These are phyloP conservation scores for Mesaphorura yosii DNA, from an alignment of 1,140 invertebrate species.

Conservation along the genomic window DNA sequence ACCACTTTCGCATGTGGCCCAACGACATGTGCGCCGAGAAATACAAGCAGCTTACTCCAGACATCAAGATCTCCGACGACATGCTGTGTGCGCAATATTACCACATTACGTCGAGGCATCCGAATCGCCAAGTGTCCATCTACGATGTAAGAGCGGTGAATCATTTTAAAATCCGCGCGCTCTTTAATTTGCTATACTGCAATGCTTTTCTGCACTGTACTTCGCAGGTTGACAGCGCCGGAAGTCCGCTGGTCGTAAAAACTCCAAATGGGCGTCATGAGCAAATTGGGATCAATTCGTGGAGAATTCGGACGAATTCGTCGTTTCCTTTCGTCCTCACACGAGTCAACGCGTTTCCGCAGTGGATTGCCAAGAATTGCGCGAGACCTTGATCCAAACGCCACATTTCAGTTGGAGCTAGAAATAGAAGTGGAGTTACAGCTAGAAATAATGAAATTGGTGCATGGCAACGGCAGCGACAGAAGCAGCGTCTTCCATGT, in stretches of 20 bases:
- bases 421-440: too few relatives aligned
- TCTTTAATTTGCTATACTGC: background rate
- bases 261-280: background rate
- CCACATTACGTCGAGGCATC: background rate
- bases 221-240: slow-evolving; percentile 1
- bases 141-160: background rate
- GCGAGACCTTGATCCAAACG: background rate
- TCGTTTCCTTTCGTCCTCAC: background rate
- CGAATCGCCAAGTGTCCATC: background rate
- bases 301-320: background rate
- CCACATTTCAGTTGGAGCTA: too few relatives aligned
- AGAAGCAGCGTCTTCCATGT: too few relatives aligned
- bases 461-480: too few relatives aligned
- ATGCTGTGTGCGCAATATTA: slow-evolving; percentile 6
- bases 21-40: background rate
- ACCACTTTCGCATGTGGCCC: background rate
- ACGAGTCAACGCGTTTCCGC: background rate
- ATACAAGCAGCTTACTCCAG: background rate
- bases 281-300: slow-evolving; percentile 7
- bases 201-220: background rate
- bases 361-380: slow-evolving; percentile 8
- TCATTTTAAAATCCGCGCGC: background rate
- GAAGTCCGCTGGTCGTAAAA: slow-evolving; percentile 4
- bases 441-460: too few relatives aligned
- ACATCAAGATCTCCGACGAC: background rate